Percentiles rank a stretch among this genome's conserved stretches.
phyloP scores from a whole-genome alignment of 2,888 invertebrate genomes.

The Fragum sueziense region DNA sequence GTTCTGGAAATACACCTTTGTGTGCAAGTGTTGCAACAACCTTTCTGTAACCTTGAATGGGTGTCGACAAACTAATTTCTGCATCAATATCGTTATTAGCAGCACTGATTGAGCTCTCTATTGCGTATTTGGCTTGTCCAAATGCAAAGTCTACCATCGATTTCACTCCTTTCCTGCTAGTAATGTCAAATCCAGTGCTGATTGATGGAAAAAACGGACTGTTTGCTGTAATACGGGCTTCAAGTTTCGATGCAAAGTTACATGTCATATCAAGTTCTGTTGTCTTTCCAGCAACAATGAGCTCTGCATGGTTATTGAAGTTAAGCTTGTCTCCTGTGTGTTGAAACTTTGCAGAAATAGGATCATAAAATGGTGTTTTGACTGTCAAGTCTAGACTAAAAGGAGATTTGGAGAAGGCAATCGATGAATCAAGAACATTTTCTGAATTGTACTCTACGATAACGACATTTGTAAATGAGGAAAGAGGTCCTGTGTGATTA shows the following conservation, averaged over 20 bases:
- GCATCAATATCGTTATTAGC: slow-evolving; percentile 10
- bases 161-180: slow-evolving; percentile 25
- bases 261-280: slow-evolving; percentile 59
- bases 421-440: slow-evolving; percentile 19
- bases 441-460: slow-evolving; percentile 14
- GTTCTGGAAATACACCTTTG: slow-evolving; percentile 36
- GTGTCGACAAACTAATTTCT: slow-evolving; percentile 33
- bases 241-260: slow-evolving; percentile 49
- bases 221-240: slow-evolving; percentile 31
- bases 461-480: slow-evolving; percentile 30
- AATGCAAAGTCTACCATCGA: slow-evolving; percentile 19
- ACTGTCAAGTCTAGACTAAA: not conserved
- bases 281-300: slow-evolving; percentile 40
- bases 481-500: slow-evolving; percentile 43
- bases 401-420: slow-evolving; percentile 7
- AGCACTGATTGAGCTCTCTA: slow-evolving; percentile 28
- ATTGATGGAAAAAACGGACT: slow-evolving; percentile 38
- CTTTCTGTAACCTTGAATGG: slow-evolving; percentile 37
- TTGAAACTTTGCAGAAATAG: slow-evolving; percentile 29
- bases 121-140: slow-evolving; percentile 29
- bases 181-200: slow-evolving; percentile 36
- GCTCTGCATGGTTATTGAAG: slow-evolving; percentile 49
- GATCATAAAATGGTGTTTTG: slow-evolving; percentile 8
- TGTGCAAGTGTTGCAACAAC: slow-evolving; percentile 32
- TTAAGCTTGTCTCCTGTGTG: slow-evolving; percentile 37